These are phyloP conservation scores for Meiosimyza platycephala DNA, from an alignment of 2,888 invertebrate species.

Conservation along the genomic window DNA sequence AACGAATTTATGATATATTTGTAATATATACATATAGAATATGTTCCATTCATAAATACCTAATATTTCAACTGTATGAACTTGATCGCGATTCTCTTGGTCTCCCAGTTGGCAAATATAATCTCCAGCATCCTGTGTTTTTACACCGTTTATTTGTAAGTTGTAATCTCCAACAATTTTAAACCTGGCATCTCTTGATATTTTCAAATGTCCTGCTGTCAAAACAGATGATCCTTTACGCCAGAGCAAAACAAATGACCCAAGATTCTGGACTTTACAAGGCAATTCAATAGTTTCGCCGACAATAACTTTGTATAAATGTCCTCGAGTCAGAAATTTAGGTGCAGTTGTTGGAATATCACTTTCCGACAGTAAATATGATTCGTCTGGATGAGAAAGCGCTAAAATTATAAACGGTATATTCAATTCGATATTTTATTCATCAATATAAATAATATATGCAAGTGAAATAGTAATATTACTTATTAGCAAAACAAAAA, in stretches of 20 bases:
- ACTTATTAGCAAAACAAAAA: no score
- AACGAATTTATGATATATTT: neutral
- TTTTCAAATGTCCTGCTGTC: conserved; percentile 78
- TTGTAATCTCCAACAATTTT: conserved; percentile 78
- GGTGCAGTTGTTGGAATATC: conserved; percentile 70
- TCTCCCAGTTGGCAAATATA: conserved; percentile 81
- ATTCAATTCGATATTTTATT: neutral
- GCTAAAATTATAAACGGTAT: conserved; percentile 9
- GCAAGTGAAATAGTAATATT: no score
- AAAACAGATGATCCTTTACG: conserved; percentile 77
- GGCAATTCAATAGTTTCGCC: conserved; percentile 83
- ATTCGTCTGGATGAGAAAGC: conserved; percentile 49
- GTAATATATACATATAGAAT: neutral
- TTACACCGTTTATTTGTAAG: conserved; percentile 76
- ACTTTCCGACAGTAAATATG: conserved; percentile 53
- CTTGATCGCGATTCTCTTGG: conserved; percentile 76
- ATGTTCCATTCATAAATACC: conserved; percentile 51
- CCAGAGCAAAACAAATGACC: conserved; percentile 77
- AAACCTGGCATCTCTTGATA: conserved; percentile 76
- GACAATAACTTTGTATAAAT: conserved; percentile 81
- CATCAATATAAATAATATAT: no score
- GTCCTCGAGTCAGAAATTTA: conserved; percentile 79
- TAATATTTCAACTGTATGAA: conserved; percentile 79
- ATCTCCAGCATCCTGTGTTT: conserved; percentile 78
- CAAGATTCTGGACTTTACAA: conserved; percentile 82